A percentile compares a stretch with the other conserved stretches of the same genome.
Evolutionary conservation across 2,797 vertebrate species (phyloP).

Genomic region (Poeciliopsis gracilis): DNA sequence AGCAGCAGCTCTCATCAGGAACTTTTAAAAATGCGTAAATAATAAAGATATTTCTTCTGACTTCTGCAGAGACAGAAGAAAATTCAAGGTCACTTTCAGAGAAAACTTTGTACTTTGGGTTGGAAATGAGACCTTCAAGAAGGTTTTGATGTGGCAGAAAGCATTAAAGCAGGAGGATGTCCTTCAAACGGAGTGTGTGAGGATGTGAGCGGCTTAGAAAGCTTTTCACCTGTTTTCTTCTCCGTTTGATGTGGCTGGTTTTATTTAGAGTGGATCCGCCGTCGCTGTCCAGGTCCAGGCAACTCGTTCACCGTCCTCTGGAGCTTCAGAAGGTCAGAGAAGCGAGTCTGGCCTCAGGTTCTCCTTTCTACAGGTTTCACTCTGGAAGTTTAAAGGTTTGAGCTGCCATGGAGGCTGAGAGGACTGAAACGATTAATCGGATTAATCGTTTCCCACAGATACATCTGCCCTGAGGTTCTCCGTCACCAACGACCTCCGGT

Average conservation of each 20-base stretch:
- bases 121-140: neutral
- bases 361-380: neutral
- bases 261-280: neutral
- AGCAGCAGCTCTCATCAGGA: neutral
- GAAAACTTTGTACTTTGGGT: constrained; percentile 3
- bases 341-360: neutral
- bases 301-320: neutral
- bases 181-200: constrained; percentile 2
- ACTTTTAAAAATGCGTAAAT: neutral
- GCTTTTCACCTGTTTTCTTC: neutral
- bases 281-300: too few relatives aligned
- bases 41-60: neutral
- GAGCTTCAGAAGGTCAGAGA: neutral
- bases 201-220: neutral
- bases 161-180: neutral
- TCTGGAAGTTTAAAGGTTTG: neutral
- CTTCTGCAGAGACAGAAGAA: neutral
- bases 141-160: constrained; percentile 1
- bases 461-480: too few relatives aligned
- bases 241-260: neutral
- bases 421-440: too few relatives aligned
- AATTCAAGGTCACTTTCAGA: neutral
- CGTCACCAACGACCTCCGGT: too few relatives aligned
- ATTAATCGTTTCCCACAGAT: too few relatives aligned
- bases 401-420: neutral